Evolutionary conservation across 2,888 invertebrate genomes (phyloP).

Genomic region (Mythimna lalbum): DNA sequence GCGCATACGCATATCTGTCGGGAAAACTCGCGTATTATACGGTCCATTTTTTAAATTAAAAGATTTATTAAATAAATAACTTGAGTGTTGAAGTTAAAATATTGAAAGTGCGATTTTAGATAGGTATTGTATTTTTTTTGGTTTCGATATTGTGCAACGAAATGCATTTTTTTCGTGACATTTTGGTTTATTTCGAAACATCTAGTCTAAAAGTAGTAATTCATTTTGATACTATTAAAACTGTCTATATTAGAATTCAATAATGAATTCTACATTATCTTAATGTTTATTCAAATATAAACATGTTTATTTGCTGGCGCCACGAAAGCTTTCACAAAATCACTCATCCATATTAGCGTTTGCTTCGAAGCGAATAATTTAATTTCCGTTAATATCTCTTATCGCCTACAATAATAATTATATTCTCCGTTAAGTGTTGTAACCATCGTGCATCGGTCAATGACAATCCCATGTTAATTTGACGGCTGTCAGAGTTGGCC

Average conservation of each 20-base stretch:
- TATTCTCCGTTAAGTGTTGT: slow-evolving; percentile 78
- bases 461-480: slow-evolving; percentile 85
- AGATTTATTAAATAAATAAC: slow-evolving; percentile 8
- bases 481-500: slow-evolving; percentile 77
- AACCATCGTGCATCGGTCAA: slow-evolving; percentile 74
- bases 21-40: slow-evolving; percentile 65
- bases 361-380: slow-evolving; percentile 75
- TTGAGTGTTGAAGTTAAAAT: slow-evolving; percentile 21
- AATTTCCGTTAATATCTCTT: slow-evolving; percentile 81
- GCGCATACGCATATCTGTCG: slow-evolving; percentile 73
- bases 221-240: background rate
- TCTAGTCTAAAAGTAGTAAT: no score
- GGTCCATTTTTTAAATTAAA: slow-evolving; percentile 24
- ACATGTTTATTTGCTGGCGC: slow-evolving; percentile 40
- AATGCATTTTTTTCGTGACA: slow-evolving; percentile 53
- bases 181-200: slow-evolving; percentile 3
- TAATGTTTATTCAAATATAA: slow-evolving; percentile 27
- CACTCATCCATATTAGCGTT: slow-evolving; percentile 61
- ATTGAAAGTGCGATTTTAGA: slow-evolving; percentile 34
- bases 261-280: background rate
- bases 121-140: slow-evolving; percentile 11
- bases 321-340: slow-evolving; percentile 67
- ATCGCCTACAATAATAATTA: slow-evolving; percentile 76
- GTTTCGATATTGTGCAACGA: slow-evolving; percentile 29
- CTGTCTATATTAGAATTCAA: background rate